Percentiles rank a stretch among this genome's conserved stretches.
phyloP scores from a whole-genome alignment of 1,140 invertebrate species.

The Brachionus koreanus region DNA sequence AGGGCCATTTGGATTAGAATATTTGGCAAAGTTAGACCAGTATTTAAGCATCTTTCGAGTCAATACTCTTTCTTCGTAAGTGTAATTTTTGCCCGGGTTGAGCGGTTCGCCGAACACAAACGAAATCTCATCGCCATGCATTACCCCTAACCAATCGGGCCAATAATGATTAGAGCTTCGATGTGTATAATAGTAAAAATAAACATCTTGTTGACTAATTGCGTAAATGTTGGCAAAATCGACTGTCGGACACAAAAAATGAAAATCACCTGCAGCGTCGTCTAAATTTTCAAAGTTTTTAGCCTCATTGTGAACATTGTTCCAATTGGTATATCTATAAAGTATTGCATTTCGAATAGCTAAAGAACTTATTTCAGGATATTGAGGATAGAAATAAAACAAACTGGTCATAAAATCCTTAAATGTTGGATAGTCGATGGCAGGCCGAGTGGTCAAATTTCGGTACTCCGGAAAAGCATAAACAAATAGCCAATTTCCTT shows the following conservation, averaged over 20 bases:
- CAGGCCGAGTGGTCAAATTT: conserved; percentile 51
- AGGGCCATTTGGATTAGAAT: conserved; percentile 33
- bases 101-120: conserved; percentile 84
- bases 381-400: conserved; percentile 70
- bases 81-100: conserved; percentile 69
- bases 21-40: conserved; percentile 82
- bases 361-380: neutral
- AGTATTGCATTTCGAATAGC: conserved; percentile 63
- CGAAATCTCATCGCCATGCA: conserved; percentile 70
- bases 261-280: conserved; percentile 72
- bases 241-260: conserved; percentile 91
- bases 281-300: conserved; percentile 43
- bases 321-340: neutral
- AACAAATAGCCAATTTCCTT: conserved; percentile 62
- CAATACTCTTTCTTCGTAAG: conserved; percentile 69
- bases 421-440: conserved; percentile 48
- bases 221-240: conserved; percentile 84
- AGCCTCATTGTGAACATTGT: conserved; percentile 40
- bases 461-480: conserved; percentile 22
- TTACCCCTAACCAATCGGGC: conserved; percentile 41
- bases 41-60: conserved; percentile 77
- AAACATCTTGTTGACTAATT: conserved; percentile 70
- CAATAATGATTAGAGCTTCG: conserved; percentile 47
- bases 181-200: conserved; percentile 91
- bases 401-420: conserved; percentile 64